Base-by-base conservation (phyloP, 1,140 invertebrate genomes). In the Brachystomella parvula region DNA sequence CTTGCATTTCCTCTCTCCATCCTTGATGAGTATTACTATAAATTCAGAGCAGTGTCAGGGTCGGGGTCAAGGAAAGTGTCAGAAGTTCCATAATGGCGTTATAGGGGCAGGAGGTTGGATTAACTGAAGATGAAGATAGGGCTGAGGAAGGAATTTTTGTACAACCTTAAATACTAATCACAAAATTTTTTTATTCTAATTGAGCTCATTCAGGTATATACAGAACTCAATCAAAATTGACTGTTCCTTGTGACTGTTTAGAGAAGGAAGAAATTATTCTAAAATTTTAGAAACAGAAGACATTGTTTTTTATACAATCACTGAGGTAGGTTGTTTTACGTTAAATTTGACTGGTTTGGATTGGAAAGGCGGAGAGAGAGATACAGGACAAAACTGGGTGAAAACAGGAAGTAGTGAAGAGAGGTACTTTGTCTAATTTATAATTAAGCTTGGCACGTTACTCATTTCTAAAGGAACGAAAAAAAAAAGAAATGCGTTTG, bases 311-410 rank as follows among this genome's bases (percentile, higher is more conserved):
- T 12, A 9, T 12, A 44, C 9, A n/a, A 44, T 44, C 39, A 44
- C 39, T 44, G 39, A 44, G 39, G 39, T 44, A 44, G 39, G 39
- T 44, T n/a, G n/a, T n/a, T n/a, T n/a, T n/a, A n/a, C n/a, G n/a
- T n/a, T n/a, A n/a, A 44, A 44, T 12, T 44, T 44, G 39, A 44
- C 39, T 44, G 39, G 39, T 12, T 44, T 44, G 9, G 9, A 12
- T 44, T 44, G 9, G n/a, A 44, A n/a, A n/a, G n/a, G n/a, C n/a
- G n/a, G n/a, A n/a, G n/a, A n/a, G n/a, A n/a, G n/a, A n/a, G n/a
- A n/a, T n/a, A n/a, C n/a, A n/a, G n/a, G n/a, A n/a, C n/a, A n/a
- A n/a, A n/a, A n/a, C n/a, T n/a, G n/a, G n/a, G n/a, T n/a, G n/a
- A n/a, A n/a, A n/a, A n/a, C n/a, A n/a, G n/a, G n/a, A n/a, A n/a